A percentile compares a stretch with the other conserved stretches of the same genome.
Conservation (phyloP, 2,888 invertebrate species). For the Oscheius sp. region DNA sequence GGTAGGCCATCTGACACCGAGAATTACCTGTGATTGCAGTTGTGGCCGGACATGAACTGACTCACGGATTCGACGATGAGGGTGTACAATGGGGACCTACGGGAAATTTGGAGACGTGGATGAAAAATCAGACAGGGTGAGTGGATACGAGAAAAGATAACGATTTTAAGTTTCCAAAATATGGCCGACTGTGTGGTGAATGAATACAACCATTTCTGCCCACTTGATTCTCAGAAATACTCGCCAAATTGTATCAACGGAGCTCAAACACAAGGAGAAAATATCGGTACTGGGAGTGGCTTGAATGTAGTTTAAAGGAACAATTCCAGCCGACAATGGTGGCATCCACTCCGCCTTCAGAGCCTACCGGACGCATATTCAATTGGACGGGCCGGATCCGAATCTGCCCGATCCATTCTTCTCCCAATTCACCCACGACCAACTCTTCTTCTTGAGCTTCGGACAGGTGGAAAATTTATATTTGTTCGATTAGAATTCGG, state of each 20-base stretch:
- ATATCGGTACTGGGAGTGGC: slow-evolving; percentile 71
- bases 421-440: slow-evolving; percentile 65
- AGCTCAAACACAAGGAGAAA: slow-evolving; percentile 77
- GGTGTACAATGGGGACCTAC: slow-evolving; percentile 67
- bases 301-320: too few relatives aligned
- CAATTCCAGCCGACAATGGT: slow-evolving; percentile 76
- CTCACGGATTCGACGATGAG: slow-evolving; percentile 91
- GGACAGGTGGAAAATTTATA: slow-evolving; percentile 49
- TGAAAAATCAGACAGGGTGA: slow-evolving; percentile 47
- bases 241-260: slow-evolving; percentile 75
- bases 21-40: slow-evolving; percentile 75
- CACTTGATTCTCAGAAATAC: slow-evolving; percentile 45
- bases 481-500: too few relatives aligned
- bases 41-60: slow-evolving; percentile 95
- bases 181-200: slow-evolving; percentile 64
- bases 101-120: slow-evolving; percentile 59
- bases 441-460: slow-evolving; percentile 70
- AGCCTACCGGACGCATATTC: slow-evolving; percentile 60
- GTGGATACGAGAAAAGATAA: too few relatives aligned
- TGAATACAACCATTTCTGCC: slow-evolving; percentile 63
- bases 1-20: too few relatives aligned
- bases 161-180: slow-evolving; percentile 37
- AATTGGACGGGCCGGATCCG: slow-evolving; percentile 64
- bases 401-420: slow-evolving; percentile 59
- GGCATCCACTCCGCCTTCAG: slow-evolving; percentile 65